Evolutionary conservation across 2,797 vertebrate genomes (phyloP).

Genomic region (Gymnoscopelus braueri): DNA sequence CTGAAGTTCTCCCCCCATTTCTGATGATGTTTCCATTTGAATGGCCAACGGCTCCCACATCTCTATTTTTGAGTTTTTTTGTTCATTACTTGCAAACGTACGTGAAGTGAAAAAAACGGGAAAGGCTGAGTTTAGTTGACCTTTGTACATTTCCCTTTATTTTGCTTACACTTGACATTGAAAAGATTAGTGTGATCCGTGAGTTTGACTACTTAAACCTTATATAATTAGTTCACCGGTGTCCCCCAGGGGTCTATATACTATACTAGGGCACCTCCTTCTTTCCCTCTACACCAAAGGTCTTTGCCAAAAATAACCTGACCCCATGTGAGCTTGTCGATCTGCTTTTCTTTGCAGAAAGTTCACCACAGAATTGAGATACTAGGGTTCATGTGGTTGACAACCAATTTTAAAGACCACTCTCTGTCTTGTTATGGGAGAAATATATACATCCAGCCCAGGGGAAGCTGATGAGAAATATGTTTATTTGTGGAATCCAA

Average conservation of each 20-base stretch:
- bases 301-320: too few relatives aligned
- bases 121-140: conserved; percentile 13
- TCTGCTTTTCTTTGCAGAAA: too few relatives aligned
- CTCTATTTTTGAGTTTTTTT: conserved; percentile 33
- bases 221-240: too few relatives aligned
- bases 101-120: conserved; percentile 37
- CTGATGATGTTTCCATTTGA: conserved; percentile 37
- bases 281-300: too few relatives aligned
- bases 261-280: too few relatives aligned
- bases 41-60: conserved; percentile 1
- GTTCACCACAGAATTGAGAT: too few relatives aligned
- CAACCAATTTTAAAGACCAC: neutral
- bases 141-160: conserved; percentile 39
- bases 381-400: neutral
- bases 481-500: too few relatives aligned
- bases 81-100: conserved; percentile 23
- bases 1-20: conserved; percentile 29
- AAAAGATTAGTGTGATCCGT: neutral
- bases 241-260: too few relatives aligned
- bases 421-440: neutral
- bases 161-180: neutral
- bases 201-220: neutral
- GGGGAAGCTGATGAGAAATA: too few relatives aligned
- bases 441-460: too few relatives aligned
- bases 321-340: too few relatives aligned